Evolutionary conservation across 2,113 vertebrate genomes (phyloP).

Genomic region (Lucifuga dentata): DNA sequence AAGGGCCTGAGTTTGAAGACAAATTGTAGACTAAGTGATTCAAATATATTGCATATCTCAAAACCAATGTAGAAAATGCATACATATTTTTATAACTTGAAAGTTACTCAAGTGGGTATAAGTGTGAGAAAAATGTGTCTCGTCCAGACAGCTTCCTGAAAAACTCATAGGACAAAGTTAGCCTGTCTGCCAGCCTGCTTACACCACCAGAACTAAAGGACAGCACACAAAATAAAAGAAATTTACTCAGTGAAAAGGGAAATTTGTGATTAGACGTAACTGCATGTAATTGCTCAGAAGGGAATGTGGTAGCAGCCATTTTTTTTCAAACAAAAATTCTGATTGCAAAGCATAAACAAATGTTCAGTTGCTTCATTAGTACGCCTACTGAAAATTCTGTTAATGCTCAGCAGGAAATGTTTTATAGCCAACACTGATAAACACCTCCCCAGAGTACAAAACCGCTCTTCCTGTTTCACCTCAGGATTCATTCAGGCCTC

Average conservation of each 20-base stretch:
- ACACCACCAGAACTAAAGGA: too few species aligned
- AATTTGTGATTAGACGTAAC: slow-evolving; percentile 37
- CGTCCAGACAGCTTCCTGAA: background rate
- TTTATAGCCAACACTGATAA: slow-evolving; percentile 39
- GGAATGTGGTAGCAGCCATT: background rate
- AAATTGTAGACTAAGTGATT: too few species aligned
- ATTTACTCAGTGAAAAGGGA: slow-evolving; percentile 28
- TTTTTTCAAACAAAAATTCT: slow-evolving; percentile 33
- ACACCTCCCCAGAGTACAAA: slow-evolving; percentile 20
- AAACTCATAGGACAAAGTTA: slow-evolving; percentile 1
- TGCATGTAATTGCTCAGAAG: slow-evolving; percentile 25
- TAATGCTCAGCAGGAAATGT: slow-evolving; percentile 25
- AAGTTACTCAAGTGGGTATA: background rate
- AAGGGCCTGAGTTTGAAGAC: too few species aligned
- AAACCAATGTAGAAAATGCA: background rate
- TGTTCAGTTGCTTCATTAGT: slow-evolving; percentile 20
- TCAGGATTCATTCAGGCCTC: slow-evolving; percentile 43
- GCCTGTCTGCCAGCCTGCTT: background rate
- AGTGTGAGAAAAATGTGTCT: background rate
- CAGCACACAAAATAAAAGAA: slow-evolving; percentile 13
- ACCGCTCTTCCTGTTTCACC: slow-evolving; percentile 42
- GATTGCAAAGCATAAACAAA: slow-evolving; percentile 46
- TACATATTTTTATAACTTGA: background rate
- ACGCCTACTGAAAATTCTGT: slow-evolving; percentile 8
- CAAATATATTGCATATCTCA: too few species aligned